These are phyloP conservation scores for Passer domesticus DNA, from an alignment of 2,113 vertebrate species.

Conservation along the genomic window DNA sequence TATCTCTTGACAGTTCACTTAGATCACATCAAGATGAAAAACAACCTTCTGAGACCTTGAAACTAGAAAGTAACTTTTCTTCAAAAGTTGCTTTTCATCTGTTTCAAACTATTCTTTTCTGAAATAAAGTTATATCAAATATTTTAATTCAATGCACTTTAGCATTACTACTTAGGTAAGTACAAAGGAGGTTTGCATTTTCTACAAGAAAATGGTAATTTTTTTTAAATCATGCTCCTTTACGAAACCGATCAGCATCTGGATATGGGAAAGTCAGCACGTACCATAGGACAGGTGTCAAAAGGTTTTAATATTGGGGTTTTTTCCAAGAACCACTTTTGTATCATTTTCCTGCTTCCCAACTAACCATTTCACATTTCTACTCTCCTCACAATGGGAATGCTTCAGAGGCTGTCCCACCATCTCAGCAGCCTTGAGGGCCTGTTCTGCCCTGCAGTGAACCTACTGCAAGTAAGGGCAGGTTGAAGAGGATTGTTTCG, in stretches of 20 bases:
- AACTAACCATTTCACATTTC: background rate
- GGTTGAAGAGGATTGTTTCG: background rate
- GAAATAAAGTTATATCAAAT: background rate
- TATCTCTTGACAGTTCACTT: background rate
- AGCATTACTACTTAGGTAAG: background rate
- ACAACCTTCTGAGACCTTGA: background rate
- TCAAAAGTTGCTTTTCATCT: background rate
- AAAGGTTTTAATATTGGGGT: background rate
- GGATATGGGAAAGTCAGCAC: background rate
- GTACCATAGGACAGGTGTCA: accelerated
- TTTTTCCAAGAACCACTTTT: background rate
- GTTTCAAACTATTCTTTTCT: background rate
- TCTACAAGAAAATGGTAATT: background rate
- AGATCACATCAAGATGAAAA: background rate
- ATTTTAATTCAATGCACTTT: background rate
- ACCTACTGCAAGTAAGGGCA: background rate
- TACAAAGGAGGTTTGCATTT: background rate
- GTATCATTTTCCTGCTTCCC: background rate
- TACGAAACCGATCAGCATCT: background rate
- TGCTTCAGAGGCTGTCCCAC: background rate
- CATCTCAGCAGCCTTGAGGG: background rate
- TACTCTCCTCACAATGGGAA: background rate
- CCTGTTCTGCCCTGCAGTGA: background rate
- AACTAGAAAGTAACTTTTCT: background rate
- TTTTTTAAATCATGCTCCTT: background rate